Base-by-base conservation (phyloP, 2,113 vertebrate genomes). In the Chrysemys picta region DNA sequence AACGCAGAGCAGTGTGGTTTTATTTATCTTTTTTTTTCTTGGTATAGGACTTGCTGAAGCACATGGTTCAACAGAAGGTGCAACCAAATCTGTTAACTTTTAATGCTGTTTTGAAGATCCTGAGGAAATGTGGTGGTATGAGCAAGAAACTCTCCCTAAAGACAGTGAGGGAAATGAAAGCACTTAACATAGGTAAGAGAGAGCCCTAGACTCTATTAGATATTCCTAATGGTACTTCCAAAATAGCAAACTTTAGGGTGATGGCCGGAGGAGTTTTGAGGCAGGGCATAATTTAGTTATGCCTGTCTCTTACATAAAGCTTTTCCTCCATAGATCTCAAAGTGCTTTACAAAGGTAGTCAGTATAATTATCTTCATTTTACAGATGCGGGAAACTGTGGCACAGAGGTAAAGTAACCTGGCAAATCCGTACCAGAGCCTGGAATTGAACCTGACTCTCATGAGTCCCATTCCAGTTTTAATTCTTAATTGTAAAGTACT, bases 81-180 rank as follows among this genome's bases (percentile, higher is more conserved):
- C 98, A 96, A 42, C 99, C 99, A 42, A 99, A 98, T 93, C 96
- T 99, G 50, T 97, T 98, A 21, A 99, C 99, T 4, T 99, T 99
- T 72, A 99, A 99, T 93, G 95, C 97, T 9, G 80, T 99, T 1
- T 97, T 99, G 82, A 99, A 98, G 96, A 94, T 90, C 54, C 96
- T 99, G 90, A 97, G 97, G 42, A 98, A 91, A 80, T 99, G 99
- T 52, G 98, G 99, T 45, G 1, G n/a, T 14, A 1, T 98, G 52
- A 98, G 97, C 80, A 99, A 72, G 96, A 2, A 38, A 3, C 88
- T 97, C 52, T 95, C 98, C 9, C 86, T 98, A 6, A 90, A 95
- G 9, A 97, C 97, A 1, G 75, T 99, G 35, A 98, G 96, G 54
- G 99, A 99, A 97, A 99, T 99, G 99, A 99, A 98, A 93, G 98